Percentiles rank a stretch among this genome's conserved stretches.
Conservation (phyloP, 1,140 invertebrate species). For the Pseudomyrmex dendroicus region DNA sequence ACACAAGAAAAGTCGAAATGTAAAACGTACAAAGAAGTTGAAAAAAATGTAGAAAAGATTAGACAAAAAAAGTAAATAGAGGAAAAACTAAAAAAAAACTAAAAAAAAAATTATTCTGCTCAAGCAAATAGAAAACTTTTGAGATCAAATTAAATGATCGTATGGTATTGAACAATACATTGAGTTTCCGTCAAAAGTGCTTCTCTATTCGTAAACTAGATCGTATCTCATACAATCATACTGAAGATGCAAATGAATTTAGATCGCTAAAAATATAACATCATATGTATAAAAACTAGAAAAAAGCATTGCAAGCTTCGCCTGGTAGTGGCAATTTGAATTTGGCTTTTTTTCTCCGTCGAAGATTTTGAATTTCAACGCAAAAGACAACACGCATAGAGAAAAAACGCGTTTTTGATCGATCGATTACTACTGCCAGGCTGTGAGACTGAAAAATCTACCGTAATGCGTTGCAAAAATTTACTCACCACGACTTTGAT, state of each 20-base stretch:
- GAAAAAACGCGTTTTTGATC: neutral
- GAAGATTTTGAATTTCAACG: slow-evolving; percentile 14
- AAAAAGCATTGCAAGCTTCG: slow-evolving; percentile 59
- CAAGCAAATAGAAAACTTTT: slow-evolving; percentile 46
- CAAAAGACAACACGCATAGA: neutral
- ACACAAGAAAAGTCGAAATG: slow-evolving; percentile 5
- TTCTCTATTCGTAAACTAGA: slow-evolving; percentile 49
- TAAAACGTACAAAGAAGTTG: no score
- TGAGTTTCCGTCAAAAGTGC: slow-evolving; percentile 28
- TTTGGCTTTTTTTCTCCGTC: neutral
- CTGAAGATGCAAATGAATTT: slow-evolving; percentile 53
- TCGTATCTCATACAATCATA: slow-evolving; percentile 45
- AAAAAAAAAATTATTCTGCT: neutral
- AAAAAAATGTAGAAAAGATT: no score
- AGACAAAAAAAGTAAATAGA: no score
- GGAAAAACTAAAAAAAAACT: neutral
- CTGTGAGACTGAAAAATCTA: slow-evolving; percentile 43
- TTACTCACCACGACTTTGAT: slow-evolving; percentile 85
- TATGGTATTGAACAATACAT: slow-evolving; percentile 10
- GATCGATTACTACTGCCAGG: slow-evolving; percentile 68
- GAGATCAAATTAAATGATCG: slow-evolving; percentile 37
- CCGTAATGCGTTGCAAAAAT: slow-evolving; percentile 40
- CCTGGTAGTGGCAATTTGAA: slow-evolving; percentile 54
- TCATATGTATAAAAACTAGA: slow-evolving; percentile 62
- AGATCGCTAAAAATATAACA: slow-evolving; percentile 51